Conservation (phyloP, 1,140 invertebrate species). For the Ceratoteleas bidentatus region DNA sequence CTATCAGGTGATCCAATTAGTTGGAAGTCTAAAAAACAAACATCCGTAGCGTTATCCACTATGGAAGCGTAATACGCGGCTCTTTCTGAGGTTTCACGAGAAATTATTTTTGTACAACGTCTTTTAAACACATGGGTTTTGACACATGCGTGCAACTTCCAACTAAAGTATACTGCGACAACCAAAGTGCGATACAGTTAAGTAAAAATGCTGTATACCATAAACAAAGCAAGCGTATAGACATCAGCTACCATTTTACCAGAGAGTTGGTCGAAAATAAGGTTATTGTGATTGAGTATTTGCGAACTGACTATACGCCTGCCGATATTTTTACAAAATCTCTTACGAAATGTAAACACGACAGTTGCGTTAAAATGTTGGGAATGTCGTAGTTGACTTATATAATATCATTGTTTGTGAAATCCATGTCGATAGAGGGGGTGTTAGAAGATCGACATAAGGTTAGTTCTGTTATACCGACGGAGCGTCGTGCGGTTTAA, state of each 20-base stretch:
- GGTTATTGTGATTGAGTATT: slow-evolving; percentile 9
- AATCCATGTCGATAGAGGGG: too few relatives aligned
- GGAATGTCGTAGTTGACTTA: too few relatives aligned
- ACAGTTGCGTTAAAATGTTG: background rate
- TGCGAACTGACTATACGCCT: slow-evolving; percentile 15
- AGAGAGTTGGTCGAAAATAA: slow-evolving; percentile 22
- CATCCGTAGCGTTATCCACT: background rate
- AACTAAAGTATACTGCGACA: slow-evolving; percentile 31
- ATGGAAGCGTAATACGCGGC: background rate
- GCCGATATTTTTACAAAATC: slow-evolving; percentile 25
- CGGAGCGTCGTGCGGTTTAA: too few relatives aligned
- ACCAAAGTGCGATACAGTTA: slow-evolving; percentile 39
- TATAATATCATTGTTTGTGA: too few relatives aligned
- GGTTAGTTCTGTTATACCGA: too few relatives aligned
- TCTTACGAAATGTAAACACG: slow-evolving; percentile 26
- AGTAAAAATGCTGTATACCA: slow-evolving; percentile 42
- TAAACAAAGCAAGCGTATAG: slow-evolving; percentile 35
- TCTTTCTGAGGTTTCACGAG: background rate
- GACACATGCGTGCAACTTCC: background rate
- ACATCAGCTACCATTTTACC: slow-evolving; percentile 21
- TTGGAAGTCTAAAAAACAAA: background rate
- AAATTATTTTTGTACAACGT: background rate
- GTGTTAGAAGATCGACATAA: too few relatives aligned
- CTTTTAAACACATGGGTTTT: slow-evolving; percentile 25
- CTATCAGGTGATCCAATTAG: slow-evolving; percentile 3